Base-by-base conservation (phyloP, 2,888 invertebrate genomes). In the Drosophila parthenogenetica region DNA sequence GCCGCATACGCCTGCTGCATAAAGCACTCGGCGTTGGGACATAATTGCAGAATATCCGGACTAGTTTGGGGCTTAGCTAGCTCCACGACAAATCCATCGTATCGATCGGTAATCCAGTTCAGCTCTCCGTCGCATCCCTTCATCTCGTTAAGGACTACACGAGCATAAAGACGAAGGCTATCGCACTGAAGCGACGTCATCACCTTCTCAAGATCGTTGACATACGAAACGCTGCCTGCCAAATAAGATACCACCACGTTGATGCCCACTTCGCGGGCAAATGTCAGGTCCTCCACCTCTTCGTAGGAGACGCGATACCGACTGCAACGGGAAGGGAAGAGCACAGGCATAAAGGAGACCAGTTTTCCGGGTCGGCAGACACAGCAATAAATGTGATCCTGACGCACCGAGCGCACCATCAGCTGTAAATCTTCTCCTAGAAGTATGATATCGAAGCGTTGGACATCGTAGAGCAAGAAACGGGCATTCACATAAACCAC, bases 261-360 rank as follows among this genome's bases (percentile, higher is more conserved):
- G 5, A 91, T 77, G n/a, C 90, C 88, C 19, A 86, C 81, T 29
- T 88, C 90, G 4, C 85, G 79, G 16, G 87, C 87, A 61, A 92
- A 91, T 0, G 90, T 90, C 3, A 91, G 59, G 42, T 92, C 91
- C 64, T 92, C 91, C 1, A 92, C 64, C 54, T 92, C 91, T 70
- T 92, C 92, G 17, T 87, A 70, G 1, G 92, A 91, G 3, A 91
- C 25, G 3, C 73, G 76, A 59, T 54, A 73, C 2, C 78, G 82
- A 3, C 65, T 13, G 48, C 90, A 90, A 16, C 78, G 69, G 0
- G 66, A 39, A 0, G 91, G 91, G 11, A 91, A 90, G 2, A 82
- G 72, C 3, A 91, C 91, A 0, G 87, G 87, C 79, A 90, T 72
- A 8, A 77, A 78, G 3, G 88, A 75, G 3, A 11, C 39, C 0